Evolutionary conservation across 2,113 vertebrate species (phyloP).

Genomic region (Nothocercus julius): DNA sequence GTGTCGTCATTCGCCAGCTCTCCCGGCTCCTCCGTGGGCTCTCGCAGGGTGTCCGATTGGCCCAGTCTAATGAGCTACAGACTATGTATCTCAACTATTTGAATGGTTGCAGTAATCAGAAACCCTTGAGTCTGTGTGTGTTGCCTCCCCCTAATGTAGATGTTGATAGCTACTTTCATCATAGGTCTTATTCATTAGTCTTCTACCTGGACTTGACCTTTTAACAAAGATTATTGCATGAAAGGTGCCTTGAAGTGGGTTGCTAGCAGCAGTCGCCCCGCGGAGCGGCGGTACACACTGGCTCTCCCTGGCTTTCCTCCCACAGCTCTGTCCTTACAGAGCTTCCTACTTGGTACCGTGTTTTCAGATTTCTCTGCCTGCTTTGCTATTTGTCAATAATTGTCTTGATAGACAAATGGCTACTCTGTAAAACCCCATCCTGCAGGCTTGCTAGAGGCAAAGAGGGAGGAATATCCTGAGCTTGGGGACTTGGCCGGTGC

Average conservation of each 20-base stretch:
- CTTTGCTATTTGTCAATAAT: not conserved
- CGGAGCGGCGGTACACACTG: not conserved
- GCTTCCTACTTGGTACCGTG: fast-evolving
- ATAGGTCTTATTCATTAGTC: not conserved
- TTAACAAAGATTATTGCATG: not conserved
- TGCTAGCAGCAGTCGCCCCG: not conserved
- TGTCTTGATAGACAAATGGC: not conserved
- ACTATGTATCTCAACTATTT: not conserved
- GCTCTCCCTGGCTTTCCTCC: not conserved
- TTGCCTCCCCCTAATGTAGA: not conserved
- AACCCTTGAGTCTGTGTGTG: not conserved
- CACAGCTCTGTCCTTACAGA: fast-evolving
- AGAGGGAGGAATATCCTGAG: not conserved
- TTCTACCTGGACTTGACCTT: not conserved
- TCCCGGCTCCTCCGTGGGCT: not conserved
- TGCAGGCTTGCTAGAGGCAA: fast-evolving
- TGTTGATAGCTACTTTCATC: not conserved
- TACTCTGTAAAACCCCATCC: not conserved
- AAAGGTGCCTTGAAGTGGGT: not conserved
- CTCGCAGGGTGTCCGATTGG: not conserved
- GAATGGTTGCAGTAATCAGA: not conserved
- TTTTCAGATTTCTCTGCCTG: not conserved
- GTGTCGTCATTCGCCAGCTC: not conserved
- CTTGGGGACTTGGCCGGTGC: not conserved
- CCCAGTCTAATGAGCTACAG: fast-evolving